Evolutionary conservation across 2,888 invertebrate genomes (phyloP), one percentile per base, ranked within the genome.

Genomic region (Acanthococcus lagerstroemiae): DNA sequence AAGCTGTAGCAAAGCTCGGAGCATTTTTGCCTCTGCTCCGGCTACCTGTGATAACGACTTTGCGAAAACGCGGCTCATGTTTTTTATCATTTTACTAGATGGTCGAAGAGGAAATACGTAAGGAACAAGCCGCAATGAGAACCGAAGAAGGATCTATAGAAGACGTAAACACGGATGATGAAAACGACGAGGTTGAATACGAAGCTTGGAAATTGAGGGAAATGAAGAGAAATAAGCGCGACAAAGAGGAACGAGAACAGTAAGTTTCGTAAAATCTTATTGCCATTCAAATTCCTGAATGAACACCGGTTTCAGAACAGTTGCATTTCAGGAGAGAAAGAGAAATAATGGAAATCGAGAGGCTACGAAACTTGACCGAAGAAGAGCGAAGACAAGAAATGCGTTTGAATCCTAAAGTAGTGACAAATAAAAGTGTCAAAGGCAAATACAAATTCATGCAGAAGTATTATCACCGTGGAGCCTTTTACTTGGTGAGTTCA

Each of bases 401-500:
- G 66, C 84, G 94, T 60, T 78, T 88, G 66, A 96, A 97, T 80
- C 97, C 97, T 0, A 95, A 95, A 77, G 75, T 83, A 15, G 82
- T 97, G 68, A 93, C 94, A 4, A 99, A 99, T 78, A 95, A 96
- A 76, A 87, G 92, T 0, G 83, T 86, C 61, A 96, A 96, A 78
- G 96, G 99, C 68, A 99, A 99, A 80, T 99, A 99, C 81, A 97
- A 97, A 78, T 99, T 97, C 79, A 79, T 99, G 72, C 99, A 99
- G 79, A 99, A 99, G 76, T 99, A 99, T 77, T 99, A 95, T 76
- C 99, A 99, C 81, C 87, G 99, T 74, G 99, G 99, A 77, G 97
- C 94, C 3, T 99, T 99, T 83, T 99, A 93, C 76, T 80, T 99
- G 83, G 83, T 83, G 73, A 75, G 75, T 68, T 54, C 56, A 21